Base-by-base conservation (phyloP, 92 coral and sea anemone genomes). In the Actinernus sp. region DNA sequence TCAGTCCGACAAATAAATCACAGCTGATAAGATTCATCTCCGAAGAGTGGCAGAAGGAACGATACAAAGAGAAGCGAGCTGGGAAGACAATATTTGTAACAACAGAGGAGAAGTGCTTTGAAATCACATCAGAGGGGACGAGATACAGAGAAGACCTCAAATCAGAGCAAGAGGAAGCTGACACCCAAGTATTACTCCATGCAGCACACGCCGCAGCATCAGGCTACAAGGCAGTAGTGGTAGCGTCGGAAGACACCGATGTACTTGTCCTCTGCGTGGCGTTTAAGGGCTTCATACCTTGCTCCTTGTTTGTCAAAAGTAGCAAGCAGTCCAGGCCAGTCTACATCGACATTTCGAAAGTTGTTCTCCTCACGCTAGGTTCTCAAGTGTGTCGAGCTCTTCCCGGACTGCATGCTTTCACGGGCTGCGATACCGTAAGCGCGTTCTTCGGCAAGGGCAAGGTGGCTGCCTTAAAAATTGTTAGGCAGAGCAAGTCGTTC, bases 341-440 rank as follows among this genome's bases (percentile, higher is more conserved):
- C 1, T 71, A 80, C 37, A 44, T 71, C 26, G 80, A 62, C 57
- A 73, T 71, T 11, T 62, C 80, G 47, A 80, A 36, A 36, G 56
- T 80, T 19, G 73, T 32, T 47, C 52, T 20, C 23, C 39, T 73
- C 57, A 33, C 28, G 66, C 30, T 71, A 53, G 87, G 80, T 3
- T n/a, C 65, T 32, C 44, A 71, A 20, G 49, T 71, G 59, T 80
- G 87, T 54, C 61, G 65, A 63, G 69, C 80, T 19, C 78, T 60
- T 2, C 86, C 73, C 20, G 84, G 86, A 27, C 72, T 79, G 6
- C 86, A 79, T 61, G 79, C 86, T 58, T 79, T 69, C 43, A 51
- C 79, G 37, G 86, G 80, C 36, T 80, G 87, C 40, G 81, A 80
- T 31, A 71, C 67, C 38, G 74, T 80, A 27, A 62, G 74, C 53